phyloP scores from a whole-genome alignment of 2,113 vertebrate genomes.

The Bos indicus region DNA sequence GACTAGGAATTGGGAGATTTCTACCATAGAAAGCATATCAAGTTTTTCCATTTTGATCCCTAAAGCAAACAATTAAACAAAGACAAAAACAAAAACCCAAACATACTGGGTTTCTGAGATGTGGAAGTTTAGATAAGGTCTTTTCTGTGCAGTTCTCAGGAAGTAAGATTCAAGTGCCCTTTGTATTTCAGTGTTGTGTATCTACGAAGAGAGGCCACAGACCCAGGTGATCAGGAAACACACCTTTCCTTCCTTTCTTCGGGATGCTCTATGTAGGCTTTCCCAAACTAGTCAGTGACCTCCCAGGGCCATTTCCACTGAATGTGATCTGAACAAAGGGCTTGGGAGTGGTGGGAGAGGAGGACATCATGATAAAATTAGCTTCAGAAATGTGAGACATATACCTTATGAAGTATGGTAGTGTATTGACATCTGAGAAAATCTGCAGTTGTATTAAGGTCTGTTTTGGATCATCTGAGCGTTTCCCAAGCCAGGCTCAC shows the following conservation, averaged over 20 bases:
- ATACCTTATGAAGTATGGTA: neutral
- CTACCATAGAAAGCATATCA: slow-evolving; percentile 19
- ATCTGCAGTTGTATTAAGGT: neutral
- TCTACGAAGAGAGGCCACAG: neutral
- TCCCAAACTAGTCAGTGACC: neutral
- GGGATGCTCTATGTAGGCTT: neutral
- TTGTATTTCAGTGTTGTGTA: neutral
- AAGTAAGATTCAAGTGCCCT: neutral
- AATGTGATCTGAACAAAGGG: neutral
- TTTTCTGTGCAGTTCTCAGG: neutral
- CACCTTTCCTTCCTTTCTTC: neutral
- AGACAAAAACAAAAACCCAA: neutral
- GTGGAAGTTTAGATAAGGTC: neutral
- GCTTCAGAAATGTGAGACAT: neutral
- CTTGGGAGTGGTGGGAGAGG: neutral
- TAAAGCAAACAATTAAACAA: neutral
- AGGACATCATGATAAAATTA: neutral
- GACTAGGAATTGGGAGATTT: neutral
- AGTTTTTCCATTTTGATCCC: slow-evolving; percentile 3
- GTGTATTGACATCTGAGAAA: neutral
- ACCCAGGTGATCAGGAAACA: neutral
- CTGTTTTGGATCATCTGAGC: neutral
- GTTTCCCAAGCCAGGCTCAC: neutral
- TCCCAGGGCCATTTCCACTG: neutral
- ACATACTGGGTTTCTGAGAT: neutral